Conservation (phyloP, 2,888 invertebrate species). For the Hirtodrosophila duncani region DNA sequence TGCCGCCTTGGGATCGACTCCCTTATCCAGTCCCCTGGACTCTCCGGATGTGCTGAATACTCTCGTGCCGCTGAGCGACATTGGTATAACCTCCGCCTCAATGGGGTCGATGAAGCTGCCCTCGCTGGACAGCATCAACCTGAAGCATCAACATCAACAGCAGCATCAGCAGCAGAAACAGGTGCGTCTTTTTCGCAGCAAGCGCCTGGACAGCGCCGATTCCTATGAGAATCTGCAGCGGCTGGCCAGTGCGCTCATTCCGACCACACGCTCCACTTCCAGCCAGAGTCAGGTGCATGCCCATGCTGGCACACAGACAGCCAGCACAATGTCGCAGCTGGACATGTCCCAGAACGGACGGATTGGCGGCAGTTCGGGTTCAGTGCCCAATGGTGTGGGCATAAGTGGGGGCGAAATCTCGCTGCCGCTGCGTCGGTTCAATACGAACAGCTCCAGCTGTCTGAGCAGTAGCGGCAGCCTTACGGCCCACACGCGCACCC, state of each 20-base stretch:
- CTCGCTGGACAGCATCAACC: constrained; percentile 78
- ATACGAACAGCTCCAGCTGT: constrained; percentile 65
- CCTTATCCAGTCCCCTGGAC: constrained; percentile 89
- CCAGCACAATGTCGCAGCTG: constrained; percentile 67
- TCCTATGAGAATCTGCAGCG: constrained; percentile 78
- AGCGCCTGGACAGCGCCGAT: constrained; percentile 68
- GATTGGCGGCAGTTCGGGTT: constrained; percentile 35
- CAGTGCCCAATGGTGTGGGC: constrained; percentile 43
- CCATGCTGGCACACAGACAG: constrained; percentile 46
- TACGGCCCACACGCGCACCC: constrained; percentile 29
- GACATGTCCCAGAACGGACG: too few relatives aligned
- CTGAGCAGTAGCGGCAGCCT: constrained; percentile 74
- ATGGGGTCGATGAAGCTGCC: constrained; percentile 78
- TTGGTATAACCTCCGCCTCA: constrained; percentile 77
- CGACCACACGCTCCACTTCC: constrained; percentile 14
- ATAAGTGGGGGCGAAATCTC: constrained; percentile 28
- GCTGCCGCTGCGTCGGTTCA: constrained; percentile 48
- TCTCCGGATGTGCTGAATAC: constrained; percentile 84
- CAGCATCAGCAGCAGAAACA: constrained; percentile 70
- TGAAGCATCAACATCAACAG: constrained; percentile 69
- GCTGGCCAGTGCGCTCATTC: constrained; percentile 72
- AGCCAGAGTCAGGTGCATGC: constrained; percentile 7
- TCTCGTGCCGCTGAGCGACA: constrained; percentile 77
- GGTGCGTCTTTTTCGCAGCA: constrained; percentile 76
- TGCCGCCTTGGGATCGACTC: constrained; percentile 87